Evolutionary conservation across 2,888 invertebrate species (phyloP).

Genomic region (Chironomus riparius): DNA sequence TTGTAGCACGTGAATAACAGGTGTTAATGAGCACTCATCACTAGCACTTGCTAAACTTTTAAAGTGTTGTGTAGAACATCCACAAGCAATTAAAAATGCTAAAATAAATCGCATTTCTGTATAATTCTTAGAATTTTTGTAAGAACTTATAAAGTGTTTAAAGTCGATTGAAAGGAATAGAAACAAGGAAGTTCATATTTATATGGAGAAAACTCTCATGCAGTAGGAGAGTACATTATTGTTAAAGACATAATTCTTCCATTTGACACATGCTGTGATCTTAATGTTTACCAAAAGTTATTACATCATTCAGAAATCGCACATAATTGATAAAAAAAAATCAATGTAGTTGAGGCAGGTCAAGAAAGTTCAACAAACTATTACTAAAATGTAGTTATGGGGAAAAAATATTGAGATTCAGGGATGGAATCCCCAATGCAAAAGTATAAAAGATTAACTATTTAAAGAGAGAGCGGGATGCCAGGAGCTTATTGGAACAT

Average conservation of each 20-base stretch:
- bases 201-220: too few species aligned
- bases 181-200: not conserved
- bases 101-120: slow-evolving; percentile 1
- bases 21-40: slow-evolving; percentile 84
- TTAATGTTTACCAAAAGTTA: not conserved
- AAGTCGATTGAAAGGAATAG: not conserved
- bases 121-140: not conserved
- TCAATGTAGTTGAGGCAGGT: too few species aligned
- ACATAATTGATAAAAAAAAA: too few species aligned
- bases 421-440: too few species aligned
- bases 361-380: too few species aligned
- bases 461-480: too few species aligned
- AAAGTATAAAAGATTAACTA: too few species aligned
- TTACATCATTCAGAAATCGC: too few species aligned
- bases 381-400: too few species aligned
- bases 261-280: not conserved
- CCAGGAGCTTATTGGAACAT: too few species aligned
- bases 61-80: not conserved
- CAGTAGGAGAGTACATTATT: too few species aligned
- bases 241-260: not conserved
- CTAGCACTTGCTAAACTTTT: slow-evolving; percentile 17
- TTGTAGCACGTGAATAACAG: slow-evolving; percentile 83
- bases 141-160: not conserved
- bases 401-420: too few species aligned
- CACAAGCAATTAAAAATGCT: slow-evolving; percentile 6